Evolutionary conservation across 2,797 vertebrate species (phyloP).

Genomic region (Schizopygopsis pylzovi): DNA sequence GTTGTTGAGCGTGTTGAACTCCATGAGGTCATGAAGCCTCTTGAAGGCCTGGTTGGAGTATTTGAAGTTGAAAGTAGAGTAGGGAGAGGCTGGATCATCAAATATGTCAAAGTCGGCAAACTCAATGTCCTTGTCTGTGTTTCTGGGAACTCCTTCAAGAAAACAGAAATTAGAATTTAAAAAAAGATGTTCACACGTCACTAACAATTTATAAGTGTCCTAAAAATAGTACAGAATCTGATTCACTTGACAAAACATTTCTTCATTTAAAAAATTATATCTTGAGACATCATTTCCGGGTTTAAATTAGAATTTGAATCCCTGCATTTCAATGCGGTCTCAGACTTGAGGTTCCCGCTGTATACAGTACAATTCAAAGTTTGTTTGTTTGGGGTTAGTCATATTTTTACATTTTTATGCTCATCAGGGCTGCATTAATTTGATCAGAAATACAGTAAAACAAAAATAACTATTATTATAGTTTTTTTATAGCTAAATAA

Average conservation of each 20-base stretch:
- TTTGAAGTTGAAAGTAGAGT: slow-evolving; percentile 97
- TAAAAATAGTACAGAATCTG: background rate
- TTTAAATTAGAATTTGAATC: background rate
- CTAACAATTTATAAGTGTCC: background rate
- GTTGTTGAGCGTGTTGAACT: slow-evolving; percentile 98
- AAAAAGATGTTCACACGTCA: background rate
- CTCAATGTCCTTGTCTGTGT: slow-evolving; percentile 91
- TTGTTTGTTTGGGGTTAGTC: background rate
- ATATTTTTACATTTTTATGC: background rate
- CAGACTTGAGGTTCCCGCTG: background rate
- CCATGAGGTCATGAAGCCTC: slow-evolving; percentile 94
- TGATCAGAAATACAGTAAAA: background rate
- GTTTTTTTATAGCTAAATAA: background rate
- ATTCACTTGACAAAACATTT: background rate
- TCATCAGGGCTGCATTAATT: background rate
- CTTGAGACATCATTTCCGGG: background rate
- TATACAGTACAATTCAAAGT: background rate
- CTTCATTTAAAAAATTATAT: background rate
- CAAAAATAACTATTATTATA: background rate
- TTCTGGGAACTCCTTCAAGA: slow-evolving; percentile 85
- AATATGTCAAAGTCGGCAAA: slow-evolving; percentile 97
- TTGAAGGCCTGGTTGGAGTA: slow-evolving; percentile 93
- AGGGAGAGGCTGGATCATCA: slow-evolving; percentile 91
- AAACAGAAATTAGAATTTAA: background rate
- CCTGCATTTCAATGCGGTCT: background rate